Evolutionary conservation across 2,113 vertebrate species (phyloP).

Genomic region (Oncorhynchus mykiss): DNA sequence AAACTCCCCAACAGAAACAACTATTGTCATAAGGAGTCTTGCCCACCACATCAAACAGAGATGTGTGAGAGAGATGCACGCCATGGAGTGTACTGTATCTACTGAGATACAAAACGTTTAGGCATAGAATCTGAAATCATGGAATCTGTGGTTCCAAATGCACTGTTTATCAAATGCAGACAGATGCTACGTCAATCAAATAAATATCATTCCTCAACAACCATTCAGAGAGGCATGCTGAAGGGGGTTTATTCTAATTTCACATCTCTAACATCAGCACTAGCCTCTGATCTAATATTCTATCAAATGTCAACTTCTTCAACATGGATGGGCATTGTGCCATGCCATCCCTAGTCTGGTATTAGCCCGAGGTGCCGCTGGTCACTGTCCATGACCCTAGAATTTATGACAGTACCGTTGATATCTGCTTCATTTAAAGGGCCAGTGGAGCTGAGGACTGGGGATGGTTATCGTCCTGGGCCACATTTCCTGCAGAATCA

Average conservation of each 20-base stretch:
- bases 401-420: slow-evolving; percentile 62
- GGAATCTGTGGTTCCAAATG: slow-evolving; percentile 38
- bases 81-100: slow-evolving; percentile 18
- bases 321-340: slow-evolving; percentile 8
- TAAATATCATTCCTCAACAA: slow-evolving; percentile 12
- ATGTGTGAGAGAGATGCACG: slow-evolving; percentile 52
- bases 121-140: background rate
- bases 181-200: slow-evolving; percentile 50
- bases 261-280: background rate
- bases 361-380: slow-evolving; percentile 57
- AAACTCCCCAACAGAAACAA: slow-evolving; percentile 31
- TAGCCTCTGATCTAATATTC: slow-evolving; percentile 28
- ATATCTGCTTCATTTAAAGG: slow-evolving; percentile 56
- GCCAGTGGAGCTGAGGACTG: slow-evolving; percentile 41
- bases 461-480: slow-evolving; percentile 57
- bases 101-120: slow-evolving; percentile 34
- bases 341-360: slow-evolving; percentile 39
- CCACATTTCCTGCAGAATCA: slow-evolving; percentile 49
- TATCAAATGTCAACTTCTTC: slow-evolving; percentile 14
- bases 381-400: slow-evolving; percentile 49
- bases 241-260: background rate
- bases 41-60: slow-evolving; percentile 57
- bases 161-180: slow-evolving; percentile 40
- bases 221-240: slow-evolving; percentile 24
- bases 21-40: slow-evolving; percentile 31